Base-by-base conservation (phyloP, 1,140 invertebrate species). In the Pantala flavescens region DNA sequence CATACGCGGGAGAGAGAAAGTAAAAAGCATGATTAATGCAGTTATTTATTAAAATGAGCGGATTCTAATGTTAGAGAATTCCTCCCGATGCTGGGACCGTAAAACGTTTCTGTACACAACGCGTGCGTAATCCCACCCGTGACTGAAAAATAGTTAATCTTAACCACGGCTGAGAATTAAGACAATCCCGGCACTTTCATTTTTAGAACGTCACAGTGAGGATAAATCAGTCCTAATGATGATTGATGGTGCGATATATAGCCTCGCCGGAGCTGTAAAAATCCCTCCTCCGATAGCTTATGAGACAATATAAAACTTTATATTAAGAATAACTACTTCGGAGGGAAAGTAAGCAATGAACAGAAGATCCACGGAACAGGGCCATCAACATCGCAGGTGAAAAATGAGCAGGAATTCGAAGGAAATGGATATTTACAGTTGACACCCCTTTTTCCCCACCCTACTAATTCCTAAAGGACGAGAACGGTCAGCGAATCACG, bases 361-460 rank as follows among this genome's bases (percentile, higher is more conserved):
- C 3, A 63, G 49, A 63, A 63, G 49, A 36, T 36, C 28, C 28
- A 36, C 9, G 28, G 9, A 36, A 36, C 49, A 63, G 49, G 49
- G n/a, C 9, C 5, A 21, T 63, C n/a, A 63, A 63, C 49, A 63
- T 63, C 49, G 49, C 49, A 63, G 49, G 49, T 63, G 49, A 63
- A 63, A 63, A 3, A 63, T 63, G 49, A 63, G n/a, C n/a, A n/a
- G 49, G 49, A 63, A 63, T 3, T 5, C 16, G 49, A 63, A 63
- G n/a, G 49, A 63, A 63, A 63, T 63, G 49, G 49, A 63, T 63
- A 63, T 63, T 63, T 63, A 63, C 49, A 63, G 49, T 63, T 63
- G 49, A 12, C 14, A 63, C 49, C 49, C 49, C 49, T 63, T 63
- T 21, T 63, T n/a, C n/a, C 49, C 14, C 49, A 7, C 49, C 16